Evolutionary conservation across 2,113 vertebrate species (phyloP).

Genomic region (Anser cygnoides): DNA sequence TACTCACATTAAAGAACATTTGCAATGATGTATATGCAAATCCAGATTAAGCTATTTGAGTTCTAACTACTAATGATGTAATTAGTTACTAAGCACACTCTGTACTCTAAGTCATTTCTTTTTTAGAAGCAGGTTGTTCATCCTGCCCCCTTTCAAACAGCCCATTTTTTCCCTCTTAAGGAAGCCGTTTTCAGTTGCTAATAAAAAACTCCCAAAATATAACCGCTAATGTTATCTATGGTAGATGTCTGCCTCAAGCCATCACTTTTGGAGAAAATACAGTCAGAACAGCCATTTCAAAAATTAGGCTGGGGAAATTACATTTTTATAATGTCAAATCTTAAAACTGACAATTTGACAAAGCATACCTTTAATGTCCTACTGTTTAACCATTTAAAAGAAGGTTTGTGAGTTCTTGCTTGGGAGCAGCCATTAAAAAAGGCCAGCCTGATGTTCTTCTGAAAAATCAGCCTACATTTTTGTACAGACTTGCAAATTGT

Average conservation of each 20-base stretch:
- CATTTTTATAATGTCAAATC: background rate
- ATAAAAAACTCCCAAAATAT: background rate
- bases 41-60: background rate
- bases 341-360: background rate
- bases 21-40: background rate
- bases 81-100: background rate
- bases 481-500: background rate
- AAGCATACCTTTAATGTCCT: background rate
- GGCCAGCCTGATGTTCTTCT: background rate
- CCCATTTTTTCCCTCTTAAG: background rate
- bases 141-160: background rate
- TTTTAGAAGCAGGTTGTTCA: background rate
- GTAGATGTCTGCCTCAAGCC: background rate
- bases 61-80: conserved; percentile 7
- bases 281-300: background rate
- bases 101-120: background rate
- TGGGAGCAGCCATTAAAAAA: background rate
- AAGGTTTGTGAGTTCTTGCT: background rate
- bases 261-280: background rate
- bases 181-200: background rate
- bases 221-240: background rate
- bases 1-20: background rate
- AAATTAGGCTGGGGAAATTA: background rate
- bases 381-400: background rate
- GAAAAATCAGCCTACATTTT: background rate